Percentiles rank a stretch among this genome's conserved stretches.
phyloP scores from a whole-genome alignment of 92 coral and sea anemone species.

The Epizoanthus rinbou region DNA sequence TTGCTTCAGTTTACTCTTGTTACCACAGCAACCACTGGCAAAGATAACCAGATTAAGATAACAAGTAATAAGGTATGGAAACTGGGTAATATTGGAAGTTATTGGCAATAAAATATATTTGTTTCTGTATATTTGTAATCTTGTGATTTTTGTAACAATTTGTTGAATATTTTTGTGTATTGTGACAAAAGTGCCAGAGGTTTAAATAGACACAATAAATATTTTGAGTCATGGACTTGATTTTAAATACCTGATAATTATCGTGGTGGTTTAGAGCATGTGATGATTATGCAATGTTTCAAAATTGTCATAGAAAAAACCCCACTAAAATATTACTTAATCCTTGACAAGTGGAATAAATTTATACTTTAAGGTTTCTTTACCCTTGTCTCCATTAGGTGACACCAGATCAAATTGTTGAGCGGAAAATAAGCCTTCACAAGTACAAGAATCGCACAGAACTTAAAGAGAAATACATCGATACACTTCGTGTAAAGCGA shows the following conservation, averaged over 20 bases:
- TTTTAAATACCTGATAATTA: too few species aligned
- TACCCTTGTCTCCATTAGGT: constrained; percentile 54
- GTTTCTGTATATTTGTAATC: not conserved
- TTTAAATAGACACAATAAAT: too few species aligned
- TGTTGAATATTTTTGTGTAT: too few species aligned
- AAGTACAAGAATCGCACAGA: constrained; percentile 66
- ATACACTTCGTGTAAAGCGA: constrained; percentile 79
- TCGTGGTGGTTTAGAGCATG: too few species aligned
- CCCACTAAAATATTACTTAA: too few species aligned
- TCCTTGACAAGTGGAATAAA: too few species aligned
- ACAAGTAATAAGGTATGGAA: constrained; percentile 85
- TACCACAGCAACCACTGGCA: constrained; percentile 99
- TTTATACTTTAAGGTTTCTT: not conserved
- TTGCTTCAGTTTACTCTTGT: constrained; percentile 94
- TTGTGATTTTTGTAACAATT: too few species aligned
- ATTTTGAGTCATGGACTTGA: too few species aligned
- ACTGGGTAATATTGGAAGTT: not conserved
- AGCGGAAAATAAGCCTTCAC: constrained; percentile 81
- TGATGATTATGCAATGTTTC: too few species aligned
- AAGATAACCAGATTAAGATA: constrained; percentile 83
- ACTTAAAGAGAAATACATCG: constrained; percentile 88
- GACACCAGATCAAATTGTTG: constrained; percentile 72
- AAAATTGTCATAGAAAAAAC: too few species aligned
- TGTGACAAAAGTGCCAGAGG: too few species aligned
- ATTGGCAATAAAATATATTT: not conserved